Percentiles rank a stretch among this genome's conserved stretches.
These are phyloP conservation scores for Trididemnum clinides DNA, from an alignment of 23 tunicate species.

Conservation along the genomic window DNA sequence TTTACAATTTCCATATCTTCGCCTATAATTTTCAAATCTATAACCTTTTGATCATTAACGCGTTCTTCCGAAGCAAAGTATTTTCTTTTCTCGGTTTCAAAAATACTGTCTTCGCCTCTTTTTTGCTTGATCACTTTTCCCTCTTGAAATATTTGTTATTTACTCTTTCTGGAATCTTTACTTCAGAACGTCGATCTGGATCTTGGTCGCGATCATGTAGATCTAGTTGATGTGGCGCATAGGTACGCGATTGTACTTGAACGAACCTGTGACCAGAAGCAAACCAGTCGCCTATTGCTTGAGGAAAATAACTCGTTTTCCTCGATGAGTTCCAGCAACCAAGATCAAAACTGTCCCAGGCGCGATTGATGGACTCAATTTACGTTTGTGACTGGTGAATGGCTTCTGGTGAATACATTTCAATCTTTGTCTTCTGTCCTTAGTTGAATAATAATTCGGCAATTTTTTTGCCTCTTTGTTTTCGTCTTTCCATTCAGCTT, in stretches of 20 bases:
- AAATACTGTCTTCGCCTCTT: constrained; percentile 90
- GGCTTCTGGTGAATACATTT: constrained; percentile 66
- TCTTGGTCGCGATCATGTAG: constrained; percentile 93
- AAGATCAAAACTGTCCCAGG: constrained; percentile 92
- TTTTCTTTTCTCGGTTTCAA: constrained; percentile 79
- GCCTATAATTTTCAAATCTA: too few species aligned
- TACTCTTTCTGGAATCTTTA: constrained; percentile 71
- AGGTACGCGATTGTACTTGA: constrained; percentile 90
- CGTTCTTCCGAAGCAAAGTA: constrained; percentile 77
- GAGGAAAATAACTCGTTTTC: constrained; percentile 88
- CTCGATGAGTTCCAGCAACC: constrained; percentile 81
- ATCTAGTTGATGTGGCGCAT: constrained; percentile 68
- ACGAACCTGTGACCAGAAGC: constrained; percentile 71
- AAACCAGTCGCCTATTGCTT: constrained; percentile 92
- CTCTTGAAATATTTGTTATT: constrained; percentile 89
- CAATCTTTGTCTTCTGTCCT: constrained; percentile 55
- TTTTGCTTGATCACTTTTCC: constrained; percentile 63
- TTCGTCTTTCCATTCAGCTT: too few species aligned
- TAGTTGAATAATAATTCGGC: constrained; percentile 96
- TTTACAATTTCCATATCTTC: too few species aligned
- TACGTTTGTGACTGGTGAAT: constrained; percentile 71
- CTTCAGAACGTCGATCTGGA: constrained; percentile 90
- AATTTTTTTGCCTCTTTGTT: too few species aligned
- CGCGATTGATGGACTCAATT: constrained; percentile 65
- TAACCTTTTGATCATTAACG: constrained; percentile 84